phyloP scores from a whole-genome alignment of 2,113 vertebrate species.

The Glaucidium brasilianum region DNA sequence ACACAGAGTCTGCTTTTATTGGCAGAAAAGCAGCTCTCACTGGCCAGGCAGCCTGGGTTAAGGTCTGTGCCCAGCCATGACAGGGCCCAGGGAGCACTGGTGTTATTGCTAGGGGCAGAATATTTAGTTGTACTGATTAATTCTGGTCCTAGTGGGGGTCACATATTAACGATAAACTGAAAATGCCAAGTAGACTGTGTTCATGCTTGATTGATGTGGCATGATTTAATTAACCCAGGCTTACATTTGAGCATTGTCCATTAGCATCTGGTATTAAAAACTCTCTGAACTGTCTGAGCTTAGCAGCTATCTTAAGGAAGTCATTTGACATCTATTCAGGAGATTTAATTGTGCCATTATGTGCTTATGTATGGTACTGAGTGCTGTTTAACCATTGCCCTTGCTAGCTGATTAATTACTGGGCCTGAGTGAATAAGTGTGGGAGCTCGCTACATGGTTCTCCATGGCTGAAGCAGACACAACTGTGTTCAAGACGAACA shows the following conservation, averaged over 20 bases:
- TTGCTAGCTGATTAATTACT: background rate
- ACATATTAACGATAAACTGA: background rate
- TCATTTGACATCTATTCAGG: background rate
- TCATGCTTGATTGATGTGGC: background rate
- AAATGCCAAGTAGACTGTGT: background rate
- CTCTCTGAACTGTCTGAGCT: background rate
- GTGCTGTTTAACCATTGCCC: constrained; percentile 13
- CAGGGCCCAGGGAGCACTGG: background rate
- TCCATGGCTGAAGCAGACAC: background rate
- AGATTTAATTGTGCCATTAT: constrained; percentile 34
- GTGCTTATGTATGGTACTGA: background rate
- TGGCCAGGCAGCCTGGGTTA: background rate
- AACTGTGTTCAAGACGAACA: accelerated
- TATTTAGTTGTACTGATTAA: background rate
- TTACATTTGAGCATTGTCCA: background rate
- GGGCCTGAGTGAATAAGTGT: background rate
- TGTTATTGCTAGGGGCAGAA: background rate
- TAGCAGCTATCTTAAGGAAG: constrained; percentile 28
- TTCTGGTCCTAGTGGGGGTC: background rate
- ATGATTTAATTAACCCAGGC: constrained; percentile 2
- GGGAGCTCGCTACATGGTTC: background rate
- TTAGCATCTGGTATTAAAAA: constrained; percentile 15
- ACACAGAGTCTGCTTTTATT: background rate
- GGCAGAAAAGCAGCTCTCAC: background rate
- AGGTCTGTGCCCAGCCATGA: background rate